These are phyloP conservation scores for Drusus annulatus DNA, from an alignment of 1,140 invertebrate genomes.

Conservation along the genomic window DNA sequence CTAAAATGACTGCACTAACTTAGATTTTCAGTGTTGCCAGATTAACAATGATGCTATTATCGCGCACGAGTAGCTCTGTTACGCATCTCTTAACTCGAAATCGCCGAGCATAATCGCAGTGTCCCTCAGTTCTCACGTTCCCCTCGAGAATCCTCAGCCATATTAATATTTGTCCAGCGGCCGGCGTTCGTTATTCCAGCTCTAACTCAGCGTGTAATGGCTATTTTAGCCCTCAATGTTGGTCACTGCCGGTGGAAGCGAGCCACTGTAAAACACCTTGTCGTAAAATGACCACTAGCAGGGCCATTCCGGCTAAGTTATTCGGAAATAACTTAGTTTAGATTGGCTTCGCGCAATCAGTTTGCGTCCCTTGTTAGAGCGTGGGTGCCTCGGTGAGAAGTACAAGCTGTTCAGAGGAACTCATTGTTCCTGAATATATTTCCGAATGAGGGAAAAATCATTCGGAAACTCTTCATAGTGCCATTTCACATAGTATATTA, in stretches of 20 bases:
- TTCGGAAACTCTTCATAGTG: too few relatives aligned
- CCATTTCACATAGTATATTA: too few relatives aligned
- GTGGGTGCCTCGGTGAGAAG: slow-evolving; percentile 11
- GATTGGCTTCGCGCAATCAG: not conserved
- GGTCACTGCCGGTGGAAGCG: slow-evolving; percentile 15
- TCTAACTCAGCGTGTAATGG: slow-evolving; percentile 21
- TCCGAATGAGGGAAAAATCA: too few relatives aligned
- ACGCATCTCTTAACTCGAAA: not conserved
- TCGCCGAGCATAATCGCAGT: not conserved
- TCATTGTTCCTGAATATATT: too few relatives aligned
- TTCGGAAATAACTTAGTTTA: slow-evolving; percentile 23
- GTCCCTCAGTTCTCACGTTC: slow-evolving; percentile 4
- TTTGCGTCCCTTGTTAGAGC: not conserved
- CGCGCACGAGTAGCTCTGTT: not conserved
- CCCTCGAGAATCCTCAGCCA: not conserved
- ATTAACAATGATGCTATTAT: not conserved
- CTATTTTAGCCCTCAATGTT: slow-evolving; percentile 35
- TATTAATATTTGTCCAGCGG: not conserved
- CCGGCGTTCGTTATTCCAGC: not conserved
- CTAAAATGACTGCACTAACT: not conserved
- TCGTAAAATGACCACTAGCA: slow-evolving; percentile 24
- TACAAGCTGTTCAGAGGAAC: not conserved
- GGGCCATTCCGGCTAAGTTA: slow-evolving; percentile 6
- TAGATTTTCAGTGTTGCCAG: not conserved
- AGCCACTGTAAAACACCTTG: slow-evolving; percentile 24